phyloP scores from a whole-genome alignment of 1,140 invertebrate genomes.

The Lordiphosa mommai region DNA sequence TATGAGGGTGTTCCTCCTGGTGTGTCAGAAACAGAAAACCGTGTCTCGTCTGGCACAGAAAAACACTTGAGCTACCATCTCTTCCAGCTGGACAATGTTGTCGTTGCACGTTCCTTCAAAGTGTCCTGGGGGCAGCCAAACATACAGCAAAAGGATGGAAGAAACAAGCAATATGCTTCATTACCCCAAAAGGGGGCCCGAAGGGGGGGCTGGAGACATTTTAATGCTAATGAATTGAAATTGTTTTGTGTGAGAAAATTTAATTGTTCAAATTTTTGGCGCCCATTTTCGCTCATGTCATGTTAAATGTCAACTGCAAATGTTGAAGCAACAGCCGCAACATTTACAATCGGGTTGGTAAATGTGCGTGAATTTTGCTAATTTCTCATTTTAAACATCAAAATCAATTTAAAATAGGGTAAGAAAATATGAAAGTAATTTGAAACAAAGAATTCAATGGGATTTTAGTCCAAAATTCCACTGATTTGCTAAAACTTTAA shows the following conservation, averaged over 20 bases:
- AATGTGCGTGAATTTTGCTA: no score
- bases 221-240: slow-evolving; percentile 76
- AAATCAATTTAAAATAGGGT: no score
- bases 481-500: no score
- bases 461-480: no score
- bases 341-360: background rate
- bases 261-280: slow-evolving; percentile 54
- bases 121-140: slow-evolving; percentile 39
- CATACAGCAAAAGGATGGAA: slow-evolving; percentile 2
- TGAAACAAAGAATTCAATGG: no score
- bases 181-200: slow-evolving; percentile 14
- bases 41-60: slow-evolving; percentile 30
- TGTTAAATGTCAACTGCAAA: slow-evolving; percentile 65
- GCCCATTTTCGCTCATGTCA: slow-evolving; percentile 6
- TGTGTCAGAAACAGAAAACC: slow-evolving; percentile 1
- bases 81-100: slow-evolving; percentile 39
- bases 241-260: slow-evolving; percentile 59
- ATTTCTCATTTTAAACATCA: no score
- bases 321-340: slow-evolving; percentile 48
- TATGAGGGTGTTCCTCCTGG: slow-evolving; percentile 14
- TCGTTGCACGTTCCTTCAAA: slow-evolving; percentile 35
- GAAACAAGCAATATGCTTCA: slow-evolving; percentile 27
- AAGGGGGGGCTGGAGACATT: slow-evolving; percentile 20
- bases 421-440: no score
- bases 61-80: slow-evolving; percentile 49